Conservation (phyloP, 2,888 invertebrate species). For the Ferrisia virgata region DNA sequence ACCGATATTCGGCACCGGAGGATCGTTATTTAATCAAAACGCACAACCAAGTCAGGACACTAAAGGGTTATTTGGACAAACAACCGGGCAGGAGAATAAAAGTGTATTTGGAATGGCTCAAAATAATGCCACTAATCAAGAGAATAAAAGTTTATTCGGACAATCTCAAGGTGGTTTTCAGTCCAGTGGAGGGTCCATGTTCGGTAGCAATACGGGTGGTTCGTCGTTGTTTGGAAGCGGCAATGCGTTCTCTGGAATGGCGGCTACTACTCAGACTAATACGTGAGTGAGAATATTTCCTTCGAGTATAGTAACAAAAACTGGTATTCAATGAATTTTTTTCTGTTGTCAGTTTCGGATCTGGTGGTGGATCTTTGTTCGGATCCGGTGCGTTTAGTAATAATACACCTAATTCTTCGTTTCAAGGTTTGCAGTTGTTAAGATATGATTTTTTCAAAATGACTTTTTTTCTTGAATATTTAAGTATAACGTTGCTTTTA, state of each 20-base stretch:
- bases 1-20: slow-evolving; percentile 1
- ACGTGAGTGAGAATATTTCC: neutral
- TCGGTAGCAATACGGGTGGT: neutral
- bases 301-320: neutral
- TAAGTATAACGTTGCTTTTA: too few relatives aligned
- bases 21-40: neutral
- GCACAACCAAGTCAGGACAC: neutral
- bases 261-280: neutral
- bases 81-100: neutral
- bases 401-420: neutral
- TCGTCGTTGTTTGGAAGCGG: neutral
- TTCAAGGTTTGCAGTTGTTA: neutral
- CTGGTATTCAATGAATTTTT: neutral
- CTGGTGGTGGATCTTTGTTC: neutral
- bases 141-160: neutral
- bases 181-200: neutral
- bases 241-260: neutral
- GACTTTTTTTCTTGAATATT: neutral
- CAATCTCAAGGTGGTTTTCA: neutral
- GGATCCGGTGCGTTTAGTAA: neutral
- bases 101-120: neutral
- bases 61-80: neutral
- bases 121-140: neutral
- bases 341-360: neutral
- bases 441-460: neutral